A percentile compares a stretch with the other conserved stretches of the same genome.
Conservation (phyloP, 2,113 vertebrate species). For the Orycteropus afer region DNA sequence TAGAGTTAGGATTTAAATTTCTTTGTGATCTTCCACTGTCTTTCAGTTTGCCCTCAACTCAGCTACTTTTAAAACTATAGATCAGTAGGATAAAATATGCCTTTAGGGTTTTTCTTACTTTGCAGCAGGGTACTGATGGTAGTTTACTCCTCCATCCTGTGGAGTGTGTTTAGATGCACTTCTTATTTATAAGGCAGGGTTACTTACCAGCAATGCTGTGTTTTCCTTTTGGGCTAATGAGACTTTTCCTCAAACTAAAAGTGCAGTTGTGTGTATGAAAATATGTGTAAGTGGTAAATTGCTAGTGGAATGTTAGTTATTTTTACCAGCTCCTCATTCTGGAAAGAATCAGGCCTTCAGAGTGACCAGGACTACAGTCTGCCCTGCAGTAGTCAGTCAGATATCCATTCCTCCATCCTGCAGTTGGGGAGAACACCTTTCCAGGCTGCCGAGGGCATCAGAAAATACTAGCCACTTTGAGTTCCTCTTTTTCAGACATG, state of each 20-base stretch:
- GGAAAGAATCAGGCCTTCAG: not conserved
- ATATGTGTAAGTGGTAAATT: not conserved
- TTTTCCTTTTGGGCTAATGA: not conserved
- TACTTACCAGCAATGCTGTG: not conserved
- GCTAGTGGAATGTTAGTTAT: not conserved
- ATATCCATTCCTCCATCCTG: not conserved
- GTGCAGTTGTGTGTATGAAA: too few relatives aligned
- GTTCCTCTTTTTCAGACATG: not conserved
- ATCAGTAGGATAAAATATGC: not conserved
- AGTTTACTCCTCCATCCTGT: not conserved
- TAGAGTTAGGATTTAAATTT: not conserved
- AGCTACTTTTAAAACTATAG: not conserved
- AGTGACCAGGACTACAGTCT: accelerated
- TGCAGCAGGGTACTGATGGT: accelerated
- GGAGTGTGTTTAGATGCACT: not conserved
- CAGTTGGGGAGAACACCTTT: not conserved
- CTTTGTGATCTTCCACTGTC: not conserved
- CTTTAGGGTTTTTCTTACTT: not conserved
- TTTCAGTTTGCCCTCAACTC: not conserved
- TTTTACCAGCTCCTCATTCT: not conserved
- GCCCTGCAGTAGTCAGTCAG: not conserved
- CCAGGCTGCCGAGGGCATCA: not conserved
- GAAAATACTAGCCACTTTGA: not conserved
- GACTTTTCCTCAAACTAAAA: not conserved
- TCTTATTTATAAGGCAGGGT: not conserved